Base-by-base conservation (phyloP, 2,888 invertebrate genomes). In the Cordilura impudica region DNA sequence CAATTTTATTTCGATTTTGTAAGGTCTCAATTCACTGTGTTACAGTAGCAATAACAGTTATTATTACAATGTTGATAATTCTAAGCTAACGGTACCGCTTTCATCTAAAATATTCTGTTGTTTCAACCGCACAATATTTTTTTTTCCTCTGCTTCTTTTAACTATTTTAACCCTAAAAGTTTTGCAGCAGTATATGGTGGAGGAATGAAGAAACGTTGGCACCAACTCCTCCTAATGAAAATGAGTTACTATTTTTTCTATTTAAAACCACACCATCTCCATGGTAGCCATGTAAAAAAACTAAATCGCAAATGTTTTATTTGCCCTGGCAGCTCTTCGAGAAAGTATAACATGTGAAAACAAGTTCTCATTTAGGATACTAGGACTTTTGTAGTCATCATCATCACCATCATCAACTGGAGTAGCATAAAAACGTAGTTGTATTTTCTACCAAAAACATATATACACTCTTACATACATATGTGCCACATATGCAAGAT, bases 281-380 rank as follows among this genome's bases (percentile, higher is more conserved):
- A 12, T 39, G n/a, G 39, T 31, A 43, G n/a, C n/a, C 2, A 31
- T 45, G 18, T n/a, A 21, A 4, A 10, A 47, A 23, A 8, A 39
- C 19, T 16, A 74, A 56, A 31, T 58, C n/a, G n/a, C n/a, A 43
- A 73, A 69, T 54, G 54, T 75, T 75, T 67, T 54, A 39, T 69
- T 75, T 54, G n/a, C 35, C 12, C n/a, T n/a, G 12, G 1, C 4
- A n/a, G 2, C n/a, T n/a, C n/a, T 4, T 49, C 21, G 31, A n/a
- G 16, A 18, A n/a, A 21, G 26, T 8, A 53, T 45, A 53, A 43
- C 12, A 56, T 31, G 1, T 12, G n/a, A 10, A 45, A 43, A 58
- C 29, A 67, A 56, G 53, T 73, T 78, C 69, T 29, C 67, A 67
- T 72, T 67, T 72, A 58, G 78, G 73, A 73, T 65, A 65, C 53